Base-by-base conservation (phyloP, 1,140 invertebrate genomes). In the Drosophila quadrilineata region DNA sequence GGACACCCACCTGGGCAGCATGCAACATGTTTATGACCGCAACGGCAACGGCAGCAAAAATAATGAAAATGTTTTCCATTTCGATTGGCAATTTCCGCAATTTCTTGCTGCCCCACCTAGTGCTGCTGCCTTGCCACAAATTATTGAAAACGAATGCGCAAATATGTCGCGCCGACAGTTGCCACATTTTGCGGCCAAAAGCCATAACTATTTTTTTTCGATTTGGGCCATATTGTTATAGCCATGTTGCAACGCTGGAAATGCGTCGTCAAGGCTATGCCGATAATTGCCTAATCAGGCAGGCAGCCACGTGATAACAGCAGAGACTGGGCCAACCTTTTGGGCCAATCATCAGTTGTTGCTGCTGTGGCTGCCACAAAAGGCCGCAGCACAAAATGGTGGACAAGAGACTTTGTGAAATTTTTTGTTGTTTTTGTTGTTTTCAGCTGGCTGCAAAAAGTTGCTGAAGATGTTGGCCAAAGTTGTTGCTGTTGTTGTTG, bases 61-160 rank as follows among this genome's bases (percentile, higher is more conserved):
- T 87, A 87, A 87, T 87, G 82, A 87, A 87, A 87, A 87, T 87
- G 76, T 87, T 87, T 87, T 87, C 82, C 84, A 87, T 87, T 87
- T 87, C 84, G 74, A 87, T 87, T 69, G 71, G 73, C 82, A 87
- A 87, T 87, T 87, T 87, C 84, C 82, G 82, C 82, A 87, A 87
- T 87, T 87, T 77, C 80, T 74, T 74, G 69, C 26, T 31, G 48
- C 38, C 48, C 52, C 45, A 54, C 40, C 63, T 62, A 10, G 66
- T 46, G 40, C 22, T 64, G 43, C 5, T 49, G 52, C 43, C n/a
- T n/a, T 58, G 45, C 58, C 33, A 46, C 49, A 73, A 82, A 75
- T 79, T 82, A 84, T 76, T 76, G 59, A 84, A 82, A 76, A 46
- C 71, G 68, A 73, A 31, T 75, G 64, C 77, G 62, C 58, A 84